Conservation (phyloP, 2,888 invertebrate species). For the Dryobotodes eremita region DNA sequence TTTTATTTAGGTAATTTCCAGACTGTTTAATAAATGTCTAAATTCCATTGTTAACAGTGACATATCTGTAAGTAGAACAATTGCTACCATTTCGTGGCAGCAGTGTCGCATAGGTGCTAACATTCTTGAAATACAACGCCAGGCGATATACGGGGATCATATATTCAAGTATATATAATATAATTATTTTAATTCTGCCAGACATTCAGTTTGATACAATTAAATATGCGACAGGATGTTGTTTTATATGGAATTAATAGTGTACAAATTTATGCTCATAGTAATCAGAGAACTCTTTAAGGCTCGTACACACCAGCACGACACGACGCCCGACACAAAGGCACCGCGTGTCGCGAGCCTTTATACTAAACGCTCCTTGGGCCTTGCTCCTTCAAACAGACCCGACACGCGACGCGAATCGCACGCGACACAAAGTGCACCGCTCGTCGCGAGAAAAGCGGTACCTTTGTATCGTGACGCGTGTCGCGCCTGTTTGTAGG, state of each 20-base stretch:
- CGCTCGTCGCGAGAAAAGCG: no score
- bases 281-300: no score
- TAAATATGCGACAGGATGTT: not conserved
- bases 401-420: no score
- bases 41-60: slow-evolving; percentile 21
- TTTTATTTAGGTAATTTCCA: not conserved
- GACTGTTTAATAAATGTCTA: slow-evolving; percentile 1
- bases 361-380: no score
- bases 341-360: no score
- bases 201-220: not conserved
- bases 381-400: no score
- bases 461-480: no score
- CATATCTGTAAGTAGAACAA: slow-evolving; percentile 67
- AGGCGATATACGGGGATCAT: slow-evolving; percentile 31
- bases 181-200: slow-evolving; percentile 5
- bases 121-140: slow-evolving; percentile 67
- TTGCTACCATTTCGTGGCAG: slow-evolving; percentile 58
- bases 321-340: no score
- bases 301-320: no score
- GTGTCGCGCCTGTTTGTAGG: no score
- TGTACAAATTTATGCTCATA: not conserved
- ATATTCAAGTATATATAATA: slow-evolving; percentile 14
- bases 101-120: slow-evolving; percentile 64
- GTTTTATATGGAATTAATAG: no score
- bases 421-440: no score